Conservation (phyloP, 2,888 invertebrate genomes). For the Baronia brevicornis region DNA sequence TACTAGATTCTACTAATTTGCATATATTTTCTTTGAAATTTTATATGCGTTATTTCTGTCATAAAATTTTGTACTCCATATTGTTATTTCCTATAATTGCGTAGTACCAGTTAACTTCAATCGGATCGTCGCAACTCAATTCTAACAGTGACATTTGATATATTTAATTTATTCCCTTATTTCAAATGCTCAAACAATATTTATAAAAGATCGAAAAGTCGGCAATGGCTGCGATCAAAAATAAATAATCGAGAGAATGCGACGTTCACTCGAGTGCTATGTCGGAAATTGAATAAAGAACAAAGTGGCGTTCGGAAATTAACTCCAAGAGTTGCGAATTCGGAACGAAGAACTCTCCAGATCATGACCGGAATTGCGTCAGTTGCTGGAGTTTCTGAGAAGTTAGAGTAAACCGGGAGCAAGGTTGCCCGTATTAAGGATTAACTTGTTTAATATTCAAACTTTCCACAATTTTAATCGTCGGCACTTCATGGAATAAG, state of each 20-base stretch:
- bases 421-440: constrained; percentile 50
- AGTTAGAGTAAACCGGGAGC: constrained; percentile 58
- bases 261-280: constrained; percentile 47
- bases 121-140: too few relatives aligned
- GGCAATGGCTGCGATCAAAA: constrained; percentile 9
- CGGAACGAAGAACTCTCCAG: constrained; percentile 46
- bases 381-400: constrained; percentile 57
- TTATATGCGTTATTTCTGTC: too few relatives aligned
- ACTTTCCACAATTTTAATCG: too few relatives aligned
- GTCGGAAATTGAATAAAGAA: constrained; percentile 75
- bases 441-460: constrained; percentile 14
- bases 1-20: constrained; percentile 25
- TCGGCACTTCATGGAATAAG: too few relatives aligned
- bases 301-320: constrained; percentile 74
- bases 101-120: constrained; percentile 52
- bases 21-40: too few relatives aligned
- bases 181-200: too few relatives aligned
- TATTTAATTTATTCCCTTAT: too few relatives aligned
- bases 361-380: constrained; percentile 72
- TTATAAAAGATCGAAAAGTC: too few relatives aligned
- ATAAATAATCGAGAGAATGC: constrained; percentile 33
- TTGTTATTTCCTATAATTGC: constrained; percentile 58
- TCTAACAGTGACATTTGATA: too few relatives aligned
- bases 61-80: constrained; percentile 35
- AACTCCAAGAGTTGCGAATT: constrained; percentile 66